Percentiles rank a stretch among this genome's conserved stretches.
These are phyloP conservation scores for Mythimna loreyi DNA, from an alignment of 2,888 invertebrate genomes.

Conservation along the genomic window DNA sequence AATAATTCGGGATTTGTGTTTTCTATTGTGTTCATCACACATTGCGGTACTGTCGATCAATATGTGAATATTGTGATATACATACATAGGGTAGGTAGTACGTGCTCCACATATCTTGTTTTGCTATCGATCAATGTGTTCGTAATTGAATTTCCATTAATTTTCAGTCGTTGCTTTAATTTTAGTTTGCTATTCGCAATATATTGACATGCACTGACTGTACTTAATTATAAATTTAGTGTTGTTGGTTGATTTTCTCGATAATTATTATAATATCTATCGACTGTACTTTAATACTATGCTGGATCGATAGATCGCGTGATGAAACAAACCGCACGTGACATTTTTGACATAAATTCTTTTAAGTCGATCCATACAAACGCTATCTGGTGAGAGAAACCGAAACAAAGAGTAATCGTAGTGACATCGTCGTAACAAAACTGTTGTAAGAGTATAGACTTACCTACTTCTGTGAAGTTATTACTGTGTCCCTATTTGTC, in stretches of 20 bases:
- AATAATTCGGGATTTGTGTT: slow-evolving; percentile 11
- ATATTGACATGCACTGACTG: neutral
- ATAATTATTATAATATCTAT: neutral
- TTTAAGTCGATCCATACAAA: neutral
- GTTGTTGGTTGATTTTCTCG: neutral
- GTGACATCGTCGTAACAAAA: neutral
- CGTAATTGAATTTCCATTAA: neutral
- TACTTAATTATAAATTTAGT: neutral
- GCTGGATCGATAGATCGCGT: neutral
- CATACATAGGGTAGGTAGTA: neutral
- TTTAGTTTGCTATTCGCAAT: neutral
- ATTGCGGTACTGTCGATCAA: neutral
- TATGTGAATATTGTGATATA: neutral
- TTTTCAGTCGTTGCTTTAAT: neutral
- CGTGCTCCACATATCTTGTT: slow-evolving; percentile 2
- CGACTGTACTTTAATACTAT: neutral
- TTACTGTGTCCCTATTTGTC: slow-evolving; percentile 4
- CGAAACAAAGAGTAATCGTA: neutral
- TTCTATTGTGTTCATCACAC: neutral
- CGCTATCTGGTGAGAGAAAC: neutral
- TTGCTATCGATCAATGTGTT: slow-evolving; percentile 2
- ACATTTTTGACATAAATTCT: neutral
- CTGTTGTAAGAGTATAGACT: neutral
- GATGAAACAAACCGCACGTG: neutral
- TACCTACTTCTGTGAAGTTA: neutral